Base-by-base conservation (phyloP, 2,888 invertebrate species). In the Philereme transversata region DNA sequence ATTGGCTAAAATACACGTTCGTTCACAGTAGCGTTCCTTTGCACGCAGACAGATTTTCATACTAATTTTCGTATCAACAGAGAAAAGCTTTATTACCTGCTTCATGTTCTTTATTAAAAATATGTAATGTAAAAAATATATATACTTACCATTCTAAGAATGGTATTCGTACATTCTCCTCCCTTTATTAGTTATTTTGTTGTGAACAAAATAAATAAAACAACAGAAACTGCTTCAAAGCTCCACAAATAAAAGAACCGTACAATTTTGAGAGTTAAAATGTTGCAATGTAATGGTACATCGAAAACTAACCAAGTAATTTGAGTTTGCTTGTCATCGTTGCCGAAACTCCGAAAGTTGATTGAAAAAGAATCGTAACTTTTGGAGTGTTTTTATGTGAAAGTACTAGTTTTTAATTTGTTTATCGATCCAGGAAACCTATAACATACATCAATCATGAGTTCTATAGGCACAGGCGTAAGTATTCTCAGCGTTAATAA, bases 401-500 rank as follows among this genome's bases (percentile, higher is more conserved):
- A 68, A 63, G 48, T 58, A 69, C 54, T 57, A 49, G 49, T 60
- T 53, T 43, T 45, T 62, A 45, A 10, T 60, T 22, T 22, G 6
- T 52, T 59, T 54, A 59, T 61, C 62, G 64, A 52, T 8, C 8
- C 38, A 51, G 40, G 53, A 56, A 44, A 55, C 45, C 64, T 67
- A 52, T 68, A 75, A 68, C 64, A 52, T 70, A 67, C 57, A 10
- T 67, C 61, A 78, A 94, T 81, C 73, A 98, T 98, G 98, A 98
- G 98, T 95, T 98, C 98, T 35, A 98, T 98, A 82, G 98, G 98
- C 73, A 98, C 98, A 68, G 98, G 98, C 73, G 97, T 97, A 95
- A 95, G 96, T 95, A 83, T 51, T 62, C 62, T 33, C 36, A 57
- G 7, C 8, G 50, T 40, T 57, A 57, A 11, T 60, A 51, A 22